Base-by-base conservation (phyloP, 2,113 vertebrate genomes). In the Protomyctophum bolini region DNA sequence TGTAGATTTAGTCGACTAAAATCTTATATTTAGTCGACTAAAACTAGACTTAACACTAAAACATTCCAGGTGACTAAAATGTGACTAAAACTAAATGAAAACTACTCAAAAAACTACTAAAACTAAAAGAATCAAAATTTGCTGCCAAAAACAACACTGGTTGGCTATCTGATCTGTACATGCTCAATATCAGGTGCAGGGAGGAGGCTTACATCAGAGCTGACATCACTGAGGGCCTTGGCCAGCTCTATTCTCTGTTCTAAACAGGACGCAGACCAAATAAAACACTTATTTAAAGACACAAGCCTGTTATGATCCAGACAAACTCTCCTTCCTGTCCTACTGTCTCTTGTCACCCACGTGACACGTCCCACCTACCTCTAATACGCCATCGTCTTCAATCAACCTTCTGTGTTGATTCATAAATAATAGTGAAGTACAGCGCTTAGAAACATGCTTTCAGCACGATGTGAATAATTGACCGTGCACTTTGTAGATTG, bases 401-500 rank as follows among this genome's bases (percentile, higher is more conserved):
- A 9, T 58, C 8, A 52, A 9, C n/a, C n/a, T 4, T 52, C n/a
- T 52, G 10, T 52, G 51, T 12, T 52, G 10, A 10, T 52, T 10
- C n/a, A 12, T 11, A 52, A 9, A 9, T 12, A 57, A 21, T 57
- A 57, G 12, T 21, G 8, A 57, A 21, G 15, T 57, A 15, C 5
- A 15, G 33, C 2, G 28, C 1, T 28, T 57, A n/a, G 6, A 58
- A 58, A 2, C 10, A 11, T 67, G 41, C 63, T 68, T 15, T 58
- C 47, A 71, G 6, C 59, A 51, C 47, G 45, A 11, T 60, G 7
- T 77, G 55, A 81, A 86, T 86, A 70, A 83, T 72, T 66, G 50
- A 41, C 33, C 33, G 21, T 21, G 21, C 21, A 41, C 33, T 41
- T 41, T 41, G 33, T 41, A 41, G 33, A 3, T 41, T 6, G 33